Conservation (phyloP, 2,113 vertebrate species). For the Nibea albiflora region DNA sequence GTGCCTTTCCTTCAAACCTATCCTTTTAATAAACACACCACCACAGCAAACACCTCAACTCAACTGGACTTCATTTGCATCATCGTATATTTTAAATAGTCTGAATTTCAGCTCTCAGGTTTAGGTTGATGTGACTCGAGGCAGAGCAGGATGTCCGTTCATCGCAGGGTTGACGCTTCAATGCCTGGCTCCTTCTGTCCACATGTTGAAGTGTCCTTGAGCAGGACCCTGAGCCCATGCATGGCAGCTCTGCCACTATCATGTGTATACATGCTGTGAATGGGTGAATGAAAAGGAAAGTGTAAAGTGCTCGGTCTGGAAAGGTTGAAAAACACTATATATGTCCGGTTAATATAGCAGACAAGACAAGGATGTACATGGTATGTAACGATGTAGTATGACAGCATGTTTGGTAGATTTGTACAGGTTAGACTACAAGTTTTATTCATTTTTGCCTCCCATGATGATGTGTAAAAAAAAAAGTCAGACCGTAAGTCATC, state of each 20-base stretch:
- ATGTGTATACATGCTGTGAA: neutral
- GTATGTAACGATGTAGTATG: neutral
- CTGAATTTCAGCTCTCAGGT: neutral
- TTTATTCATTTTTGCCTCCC: constrained; percentile 3
- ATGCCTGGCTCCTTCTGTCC: neutral
- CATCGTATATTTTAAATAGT: constrained; percentile 16
- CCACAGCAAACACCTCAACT: no score
- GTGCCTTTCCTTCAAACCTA: no score
- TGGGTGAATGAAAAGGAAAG: neutral
- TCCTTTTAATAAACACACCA: no score
- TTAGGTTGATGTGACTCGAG: neutral
- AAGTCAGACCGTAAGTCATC: constrained; percentile 25
- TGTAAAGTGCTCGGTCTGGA: neutral
- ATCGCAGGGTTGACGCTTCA: neutral
- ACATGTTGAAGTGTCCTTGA: neutral
- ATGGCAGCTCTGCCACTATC: neutral
- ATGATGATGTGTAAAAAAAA: constrained; percentile 19
- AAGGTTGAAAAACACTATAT: neutral
- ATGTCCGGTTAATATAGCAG: neutral
- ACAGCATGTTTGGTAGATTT: constrained; percentile 2
- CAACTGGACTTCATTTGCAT: constrained; percentile 4
- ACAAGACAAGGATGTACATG: neutral
- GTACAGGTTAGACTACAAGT: neutral
- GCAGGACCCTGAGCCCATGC: neutral
- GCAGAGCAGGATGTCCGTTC: neutral